Evolutionary conservation across 2,797 vertebrate genomes (phyloP).

Genomic region (Nannoperca obscura): DNA sequence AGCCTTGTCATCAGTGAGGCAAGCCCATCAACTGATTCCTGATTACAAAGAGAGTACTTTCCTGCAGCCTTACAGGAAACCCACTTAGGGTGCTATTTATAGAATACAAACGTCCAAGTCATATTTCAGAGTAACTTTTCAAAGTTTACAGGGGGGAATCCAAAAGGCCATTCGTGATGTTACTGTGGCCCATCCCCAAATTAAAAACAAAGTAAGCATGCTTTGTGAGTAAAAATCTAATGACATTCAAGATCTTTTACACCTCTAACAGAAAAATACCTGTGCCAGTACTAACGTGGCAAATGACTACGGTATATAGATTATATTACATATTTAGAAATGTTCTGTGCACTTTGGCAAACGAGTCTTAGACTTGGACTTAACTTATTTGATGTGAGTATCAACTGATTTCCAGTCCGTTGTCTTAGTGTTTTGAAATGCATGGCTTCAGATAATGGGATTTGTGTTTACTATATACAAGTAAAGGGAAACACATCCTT

Average conservation of each 20-base stretch:
- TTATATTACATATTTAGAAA: neutral
- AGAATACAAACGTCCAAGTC: constrained; percentile 22
- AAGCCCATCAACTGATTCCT: constrained; percentile 45
- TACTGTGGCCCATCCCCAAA: neutral
- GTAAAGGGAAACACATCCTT: neutral
- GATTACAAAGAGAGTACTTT: constrained; percentile 55
- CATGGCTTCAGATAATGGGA: neutral
- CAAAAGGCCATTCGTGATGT: neutral
- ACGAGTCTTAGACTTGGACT: neutral
- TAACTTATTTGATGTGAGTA: neutral
- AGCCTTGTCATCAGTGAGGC: constrained; percentile 48
- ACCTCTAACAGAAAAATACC: neutral
- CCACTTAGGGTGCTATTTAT: constrained; percentile 49
- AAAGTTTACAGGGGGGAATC: constrained; percentile 20
- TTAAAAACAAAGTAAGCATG: neutral
- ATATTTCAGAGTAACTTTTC: constrained; percentile 25
- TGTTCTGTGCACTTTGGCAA: neutral
- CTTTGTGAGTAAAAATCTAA: constrained; percentile 3
- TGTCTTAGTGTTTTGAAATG: neutral
- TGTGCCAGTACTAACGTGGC: neutral
- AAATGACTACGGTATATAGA: neutral
- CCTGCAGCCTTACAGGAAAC: constrained; percentile 38
- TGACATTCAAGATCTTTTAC: neutral
- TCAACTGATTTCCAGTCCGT: neutral
- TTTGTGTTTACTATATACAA: neutral